Evolutionary conservation across 2,113 vertebrate species (phyloP).

Genomic region (Rutilus rutilus): DNA sequence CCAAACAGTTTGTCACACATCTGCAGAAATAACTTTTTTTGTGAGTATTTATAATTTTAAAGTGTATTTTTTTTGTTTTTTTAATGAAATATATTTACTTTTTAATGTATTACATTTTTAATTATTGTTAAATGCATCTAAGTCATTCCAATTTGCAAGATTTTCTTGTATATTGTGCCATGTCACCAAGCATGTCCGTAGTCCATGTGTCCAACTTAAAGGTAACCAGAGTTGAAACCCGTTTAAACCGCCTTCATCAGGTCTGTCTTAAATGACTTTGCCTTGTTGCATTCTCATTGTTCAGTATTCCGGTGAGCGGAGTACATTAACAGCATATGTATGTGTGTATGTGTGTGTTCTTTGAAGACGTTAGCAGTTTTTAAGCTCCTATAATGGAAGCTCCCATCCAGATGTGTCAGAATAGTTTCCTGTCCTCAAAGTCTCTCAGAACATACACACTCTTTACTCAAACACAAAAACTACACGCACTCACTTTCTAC

Average conservation of each 20-base stretch:
- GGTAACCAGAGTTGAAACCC: slow-evolving; percentile 22
- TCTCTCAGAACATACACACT: slow-evolving; percentile 24
- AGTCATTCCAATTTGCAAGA: neutral
- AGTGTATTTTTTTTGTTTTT: neutral
- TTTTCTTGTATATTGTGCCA: neutral
- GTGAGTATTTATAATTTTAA: neutral
- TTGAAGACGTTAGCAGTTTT: slow-evolving; percentile 35
- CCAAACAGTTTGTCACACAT: neutral
- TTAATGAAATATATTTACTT: neutral
- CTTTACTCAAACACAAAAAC: neutral
- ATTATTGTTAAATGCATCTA: neutral
- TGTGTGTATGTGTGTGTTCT: slow-evolving; percentile 20
- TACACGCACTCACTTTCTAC: neutral
- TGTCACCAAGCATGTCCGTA: neutral
- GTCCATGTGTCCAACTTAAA: slow-evolving; percentile 1
- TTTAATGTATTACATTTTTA: neutral
- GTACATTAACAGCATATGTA: slow-evolving; percentile 27
- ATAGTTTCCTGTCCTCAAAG: slow-evolving; percentile 33
- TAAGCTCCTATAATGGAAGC: neutral
- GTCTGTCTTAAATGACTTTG: slow-evolving; percentile 33
- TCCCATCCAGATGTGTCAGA: slow-evolving; percentile 24
- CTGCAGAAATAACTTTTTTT: neutral
- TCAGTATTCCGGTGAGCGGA: slow-evolving; percentile 36
- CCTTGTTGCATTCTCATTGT: slow-evolving; percentile 50
- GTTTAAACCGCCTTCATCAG: slow-evolving; percentile 32